A percentile compares a stretch with the other conserved stretches of the same genome.
phyloP scores from a whole-genome alignment of 2,888 invertebrate species.

The Drosophila barbarae region DNA sequence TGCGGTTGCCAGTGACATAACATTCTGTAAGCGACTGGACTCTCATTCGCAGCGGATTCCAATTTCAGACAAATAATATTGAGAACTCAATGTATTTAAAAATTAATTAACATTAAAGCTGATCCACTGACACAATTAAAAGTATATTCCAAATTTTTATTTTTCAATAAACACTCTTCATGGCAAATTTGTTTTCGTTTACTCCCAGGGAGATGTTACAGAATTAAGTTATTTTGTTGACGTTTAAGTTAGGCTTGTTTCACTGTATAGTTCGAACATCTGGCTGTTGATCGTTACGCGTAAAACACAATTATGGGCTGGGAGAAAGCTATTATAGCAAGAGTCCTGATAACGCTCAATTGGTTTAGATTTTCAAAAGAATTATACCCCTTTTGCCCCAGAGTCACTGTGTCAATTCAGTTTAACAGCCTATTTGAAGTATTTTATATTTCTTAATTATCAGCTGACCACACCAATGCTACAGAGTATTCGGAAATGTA shows the following conservation, averaged over 20 bases:
- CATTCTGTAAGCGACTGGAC: conserved; percentile 22
- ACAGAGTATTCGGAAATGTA: not conserved
- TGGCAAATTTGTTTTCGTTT: not conserved
- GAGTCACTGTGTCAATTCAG: conserved; percentile 71
- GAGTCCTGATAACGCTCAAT: conserved; percentile 16
- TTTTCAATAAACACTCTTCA: not conserved
- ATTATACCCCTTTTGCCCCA: conserved; percentile 2
- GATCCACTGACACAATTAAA: conserved; percentile 6
- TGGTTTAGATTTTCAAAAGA: conserved; percentile 15
- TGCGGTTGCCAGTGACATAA: conserved; percentile 27
- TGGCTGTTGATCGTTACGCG: conserved; percentile 5
- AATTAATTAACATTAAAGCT: not conserved
- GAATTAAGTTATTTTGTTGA: not conserved
- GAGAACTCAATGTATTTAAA: not conserved
- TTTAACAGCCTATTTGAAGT: conserved; percentile 63
- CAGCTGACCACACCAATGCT: conserved; percentile 25
- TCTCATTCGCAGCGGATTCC: not conserved
- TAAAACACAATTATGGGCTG: not conserved
- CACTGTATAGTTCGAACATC: conserved; percentile 14
- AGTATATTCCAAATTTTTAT: not conserved
- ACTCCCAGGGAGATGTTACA: too few relatives aligned
- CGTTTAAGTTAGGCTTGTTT: not conserved
- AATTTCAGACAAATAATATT: conserved; percentile 4
- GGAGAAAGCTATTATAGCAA: not conserved
- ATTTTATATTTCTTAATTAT: conserved; percentile 50